Evolutionary conservation across 2,888 invertebrate species (phyloP).

Genomic region (Herminia tarsipennalis): DNA sequence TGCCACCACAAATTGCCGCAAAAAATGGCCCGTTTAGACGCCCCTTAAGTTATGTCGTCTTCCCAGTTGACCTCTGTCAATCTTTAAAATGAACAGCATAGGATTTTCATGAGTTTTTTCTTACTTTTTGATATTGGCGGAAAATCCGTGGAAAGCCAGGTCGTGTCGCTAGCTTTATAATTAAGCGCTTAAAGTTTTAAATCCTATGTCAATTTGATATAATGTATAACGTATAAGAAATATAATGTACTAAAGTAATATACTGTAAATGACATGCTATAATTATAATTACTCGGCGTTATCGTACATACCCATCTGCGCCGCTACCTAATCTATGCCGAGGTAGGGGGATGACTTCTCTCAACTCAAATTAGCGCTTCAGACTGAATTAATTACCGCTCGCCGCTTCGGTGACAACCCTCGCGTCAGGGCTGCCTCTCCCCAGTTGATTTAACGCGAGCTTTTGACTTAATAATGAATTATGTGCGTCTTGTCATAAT

Average conservation of each 20-base stretch:
- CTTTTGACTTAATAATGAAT: constrained; percentile 31
- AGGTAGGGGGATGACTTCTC: constrained; percentile 53
- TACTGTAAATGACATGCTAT: too few species aligned
- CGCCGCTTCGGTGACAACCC: constrained; percentile 68
- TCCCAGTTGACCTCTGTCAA: too few species aligned
- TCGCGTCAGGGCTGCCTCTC: constrained; percentile 41
- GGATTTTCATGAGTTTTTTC: too few species aligned
- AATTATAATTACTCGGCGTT: background rate
- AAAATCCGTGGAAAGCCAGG: too few species aligned
- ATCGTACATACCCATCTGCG: constrained; percentile 25
- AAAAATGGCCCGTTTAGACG: too few species aligned
- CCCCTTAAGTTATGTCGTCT: too few species aligned
- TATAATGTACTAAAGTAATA: too few species aligned
- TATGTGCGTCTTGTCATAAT: constrained; percentile 23
- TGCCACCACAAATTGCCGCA: too few species aligned
- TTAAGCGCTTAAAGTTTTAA: background rate
- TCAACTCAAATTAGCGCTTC: constrained; percentile 74
- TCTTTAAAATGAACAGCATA: too few species aligned
- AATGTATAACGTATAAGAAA: too few species aligned
- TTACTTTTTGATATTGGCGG: too few species aligned
- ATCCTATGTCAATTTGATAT: background rate
- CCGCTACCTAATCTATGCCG: constrained; percentile 42
- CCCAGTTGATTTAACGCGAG: constrained; percentile 26
- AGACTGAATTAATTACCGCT: constrained; percentile 76
- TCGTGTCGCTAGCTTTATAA: background rate